phyloP scores from a whole-genome alignment of 2,113 vertebrate genomes.

The Labeo rohita region DNA sequence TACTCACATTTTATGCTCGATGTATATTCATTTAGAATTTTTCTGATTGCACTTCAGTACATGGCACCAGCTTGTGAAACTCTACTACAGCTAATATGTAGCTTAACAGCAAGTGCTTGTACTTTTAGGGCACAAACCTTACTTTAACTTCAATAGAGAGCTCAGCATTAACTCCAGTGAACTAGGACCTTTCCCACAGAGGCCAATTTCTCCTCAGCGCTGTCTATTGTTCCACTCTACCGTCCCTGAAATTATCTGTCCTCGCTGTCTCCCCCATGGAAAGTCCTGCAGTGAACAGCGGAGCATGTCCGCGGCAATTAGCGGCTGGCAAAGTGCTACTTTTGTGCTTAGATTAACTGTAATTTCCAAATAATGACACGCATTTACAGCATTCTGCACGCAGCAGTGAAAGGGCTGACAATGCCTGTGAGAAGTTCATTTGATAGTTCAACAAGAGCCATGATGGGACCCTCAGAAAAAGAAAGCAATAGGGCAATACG shows the following conservation, averaged over 20 bases:
- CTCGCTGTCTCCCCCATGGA: not conserved
- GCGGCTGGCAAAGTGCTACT: constrained; percentile 9
- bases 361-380: constrained; percentile 20
- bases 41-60: not conserved
- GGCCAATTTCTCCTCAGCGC: not conserved
- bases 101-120: not conserved
- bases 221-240: constrained; percentile 8
- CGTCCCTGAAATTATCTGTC: constrained; percentile 14
- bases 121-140: not conserved
- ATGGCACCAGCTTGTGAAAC: not conserved
- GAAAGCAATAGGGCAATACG: not conserved
- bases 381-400: not conserved
- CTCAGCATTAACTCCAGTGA: not conserved
- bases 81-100: not conserved
- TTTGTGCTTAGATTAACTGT: constrained; percentile 11
- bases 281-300: not conserved
- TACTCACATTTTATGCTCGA: not conserved
- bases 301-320: constrained; percentile 7
- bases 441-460: not conserved
- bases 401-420: not conserved
- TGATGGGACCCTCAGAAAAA: not conserved
- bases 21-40: not conserved
- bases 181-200: constrained; percentile 9
- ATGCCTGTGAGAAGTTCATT: not conserved
- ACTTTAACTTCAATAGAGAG: not conserved